These are phyloP conservation scores for Volucella inanis DNA, from an alignment of 2,888 invertebrate genomes.

Conservation along the genomic window DNA sequence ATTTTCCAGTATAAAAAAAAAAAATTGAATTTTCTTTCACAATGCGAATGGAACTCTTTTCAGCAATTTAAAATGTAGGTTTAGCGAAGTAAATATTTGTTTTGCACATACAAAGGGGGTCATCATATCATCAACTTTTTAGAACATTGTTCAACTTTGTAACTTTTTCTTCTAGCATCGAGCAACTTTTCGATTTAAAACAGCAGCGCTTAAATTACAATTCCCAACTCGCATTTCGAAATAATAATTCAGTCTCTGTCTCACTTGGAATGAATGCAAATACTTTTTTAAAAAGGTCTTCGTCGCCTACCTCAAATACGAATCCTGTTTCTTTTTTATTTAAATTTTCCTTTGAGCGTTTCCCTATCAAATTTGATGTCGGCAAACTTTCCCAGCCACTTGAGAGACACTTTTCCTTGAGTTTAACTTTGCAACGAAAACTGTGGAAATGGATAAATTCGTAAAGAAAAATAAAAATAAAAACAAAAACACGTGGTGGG, in stretches of 20 bases:
- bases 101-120: conserved; percentile 19
- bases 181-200: not conserved
- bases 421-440: no score
- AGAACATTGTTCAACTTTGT: conserved; percentile 18
- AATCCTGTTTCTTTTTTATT: not conserved
- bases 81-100: conserved; percentile 16
- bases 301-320: not conserved
- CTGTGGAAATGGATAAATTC: not conserved
- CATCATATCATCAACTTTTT: conserved; percentile 19
- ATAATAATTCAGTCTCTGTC: not conserved
- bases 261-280: not conserved
- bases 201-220: conserved; percentile 11
- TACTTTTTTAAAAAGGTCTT: not conserved
- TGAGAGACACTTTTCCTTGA: not conserved
- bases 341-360: conserved; percentile 6
- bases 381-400: conserved; percentile 34
- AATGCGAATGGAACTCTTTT: no score
- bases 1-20: no score
- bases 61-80: not conserved
- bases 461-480: conserved; percentile 5
- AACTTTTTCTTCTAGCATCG: not conserved
- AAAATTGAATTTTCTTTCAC: no score
- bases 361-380: conserved; percentile 25
- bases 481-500: conserved; percentile 21
- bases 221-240: conserved; percentile 27